phyloP scores from a whole-genome alignment of 1,140 invertebrate genomes.

The Orussus abietinus region DNA sequence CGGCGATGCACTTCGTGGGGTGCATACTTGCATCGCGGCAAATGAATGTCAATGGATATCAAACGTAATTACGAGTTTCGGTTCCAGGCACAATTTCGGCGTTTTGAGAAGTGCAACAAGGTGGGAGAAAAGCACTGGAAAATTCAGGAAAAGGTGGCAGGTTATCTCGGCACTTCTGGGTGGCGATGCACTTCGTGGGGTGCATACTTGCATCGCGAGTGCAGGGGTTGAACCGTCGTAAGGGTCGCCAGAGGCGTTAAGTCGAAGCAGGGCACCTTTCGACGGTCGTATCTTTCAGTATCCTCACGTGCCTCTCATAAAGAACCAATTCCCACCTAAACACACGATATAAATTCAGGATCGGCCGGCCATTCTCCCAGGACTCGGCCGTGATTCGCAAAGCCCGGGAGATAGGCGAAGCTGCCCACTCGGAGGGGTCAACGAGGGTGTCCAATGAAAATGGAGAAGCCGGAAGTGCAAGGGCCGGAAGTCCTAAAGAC shows the following conservation, averaged over 20 bases:
- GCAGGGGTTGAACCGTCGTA: not conserved
- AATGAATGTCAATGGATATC: no score
- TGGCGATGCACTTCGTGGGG: no score
- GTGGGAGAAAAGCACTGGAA: no score
- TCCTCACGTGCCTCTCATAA: slow-evolving; percentile 46
- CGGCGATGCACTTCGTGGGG: no score
- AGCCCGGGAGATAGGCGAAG: not conserved
- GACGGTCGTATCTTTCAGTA: slow-evolving; percentile 23
- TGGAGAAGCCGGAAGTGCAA: not conserved
- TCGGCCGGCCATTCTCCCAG: slow-evolving; percentile 37
- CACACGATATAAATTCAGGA: slow-evolving; percentile 52
- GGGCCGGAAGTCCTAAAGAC: no score
- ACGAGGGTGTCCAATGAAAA: not conserved
- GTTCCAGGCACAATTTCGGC: no score
- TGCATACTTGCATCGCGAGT: no score
- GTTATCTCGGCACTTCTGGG: no score
- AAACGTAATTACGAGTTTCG: no score
- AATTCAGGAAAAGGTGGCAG: no score
- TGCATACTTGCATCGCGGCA: no score
- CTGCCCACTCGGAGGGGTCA: not conserved
- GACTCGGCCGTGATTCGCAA: slow-evolving; percentile 38
- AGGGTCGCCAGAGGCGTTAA: not conserved
- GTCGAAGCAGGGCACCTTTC: not conserved
- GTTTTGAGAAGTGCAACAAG: no score
- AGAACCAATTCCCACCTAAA: slow-evolving; percentile 52